Conservation (phyloP, 2,797 vertebrate genomes). For the Scolopax rusticola region DNA sequence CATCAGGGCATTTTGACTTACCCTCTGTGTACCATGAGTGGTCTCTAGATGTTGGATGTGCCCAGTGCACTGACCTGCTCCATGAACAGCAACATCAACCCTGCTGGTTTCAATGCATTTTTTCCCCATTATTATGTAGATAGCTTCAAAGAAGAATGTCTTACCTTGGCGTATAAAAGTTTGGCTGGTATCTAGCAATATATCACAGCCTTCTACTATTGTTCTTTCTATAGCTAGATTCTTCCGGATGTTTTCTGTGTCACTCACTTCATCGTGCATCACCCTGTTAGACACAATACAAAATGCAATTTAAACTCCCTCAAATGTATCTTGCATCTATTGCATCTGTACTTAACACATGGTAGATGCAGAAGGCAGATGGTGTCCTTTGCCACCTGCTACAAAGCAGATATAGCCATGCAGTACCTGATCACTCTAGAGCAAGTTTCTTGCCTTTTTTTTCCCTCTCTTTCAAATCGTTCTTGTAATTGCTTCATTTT, state of each 20-base stretch:
- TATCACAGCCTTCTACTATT: constrained; percentile 98
- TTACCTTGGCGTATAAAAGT: constrained; percentile 98
- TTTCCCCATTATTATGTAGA: neutral
- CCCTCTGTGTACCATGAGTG: neutral
- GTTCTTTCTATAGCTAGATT: constrained; percentile 98
- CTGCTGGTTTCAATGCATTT: neutral
- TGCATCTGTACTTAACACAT: neutral
- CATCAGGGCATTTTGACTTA: neutral
- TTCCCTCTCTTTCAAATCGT: neutral
- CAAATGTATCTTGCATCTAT: neutral
- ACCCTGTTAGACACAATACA: constrained; percentile 81
- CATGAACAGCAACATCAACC: neutral
- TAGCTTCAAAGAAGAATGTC: neutral
- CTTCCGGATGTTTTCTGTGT: constrained; percentile 98
- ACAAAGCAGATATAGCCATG: neutral
- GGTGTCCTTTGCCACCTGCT: neutral
- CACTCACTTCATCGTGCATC: constrained; percentile 99
- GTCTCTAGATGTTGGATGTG: neutral
- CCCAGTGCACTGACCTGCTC: neutral
- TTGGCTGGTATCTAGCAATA: constrained; percentile 96
- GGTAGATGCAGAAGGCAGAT: neutral
- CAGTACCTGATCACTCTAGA: neutral
- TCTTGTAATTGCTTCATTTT: neutral
- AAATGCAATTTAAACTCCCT: neutral
- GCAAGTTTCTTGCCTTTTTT: neutral